Base-by-base conservation (phyloP, 2,888 invertebrate genomes). In the Phaedon cochleariae region DNA sequence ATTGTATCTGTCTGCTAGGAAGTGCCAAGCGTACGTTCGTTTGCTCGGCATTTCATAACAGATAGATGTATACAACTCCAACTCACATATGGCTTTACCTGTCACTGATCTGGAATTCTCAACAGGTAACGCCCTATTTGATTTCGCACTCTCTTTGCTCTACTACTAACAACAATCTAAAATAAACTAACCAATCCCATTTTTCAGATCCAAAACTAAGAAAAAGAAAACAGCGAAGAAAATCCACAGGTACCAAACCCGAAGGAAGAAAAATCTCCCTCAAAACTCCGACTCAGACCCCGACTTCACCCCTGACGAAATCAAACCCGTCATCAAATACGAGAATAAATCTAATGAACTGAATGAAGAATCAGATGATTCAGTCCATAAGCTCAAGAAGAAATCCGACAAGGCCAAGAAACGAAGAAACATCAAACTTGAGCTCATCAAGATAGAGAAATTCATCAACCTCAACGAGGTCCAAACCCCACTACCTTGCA, bases 401-500 rank as follows among this genome's bases (percentile, higher is more conserved):
- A 22, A 51, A 31, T 15, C 45, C 6, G 64, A 63, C 26, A 63
- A 64, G 17, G 49, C 49, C 10, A 41, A 53, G 7, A 57, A 49
- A 34, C 37, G 64, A 7, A 59, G 64, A 49, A 66, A 64, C n/a
- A 49, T 64, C 15, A 64, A 66, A 17, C 60, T 66, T 10, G 66
- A 66, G 20, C 31, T 31, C 22, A 55, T 61, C n/a, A 62, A 62
- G 55, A 66, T 69, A 17, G 66, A 69, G 18, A 64, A 66, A 41
- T 69, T 69, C 49, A 55, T 62, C 29, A 69, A 69, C 34, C 37
- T 69, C 0, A 69, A 69, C 22, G 76, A 73, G 22, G 77, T 48
- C 77, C 79, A 46, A 73, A 82, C 76, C 77, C 82, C 75, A 69
- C 80, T 77, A 6, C 72, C 76, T 45, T 82, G 82, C 65, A 78